Evolutionary conservation across 2,113 vertebrate species (phyloP), one percentile per base, ranked within the genome.

Genomic region (Leptodactylus fuscus): DNA sequence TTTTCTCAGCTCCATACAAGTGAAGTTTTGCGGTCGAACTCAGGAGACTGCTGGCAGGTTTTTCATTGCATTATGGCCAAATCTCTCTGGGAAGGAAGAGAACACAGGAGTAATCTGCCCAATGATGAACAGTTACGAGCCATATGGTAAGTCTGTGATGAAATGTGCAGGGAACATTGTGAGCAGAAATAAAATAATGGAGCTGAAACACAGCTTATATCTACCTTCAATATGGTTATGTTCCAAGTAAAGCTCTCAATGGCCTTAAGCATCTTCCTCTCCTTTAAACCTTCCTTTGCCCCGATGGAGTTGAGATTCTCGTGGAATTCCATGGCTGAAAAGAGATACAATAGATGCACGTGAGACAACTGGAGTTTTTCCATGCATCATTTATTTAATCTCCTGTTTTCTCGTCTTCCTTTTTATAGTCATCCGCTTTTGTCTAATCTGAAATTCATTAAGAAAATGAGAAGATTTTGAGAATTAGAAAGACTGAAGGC

Each of bases 171-270:
- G 12, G 44, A 65, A 70, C 53, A 79, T 67, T 58, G 49, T 24
- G 36, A 75, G 38, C 38, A 5, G 10, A 83, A 79, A 22, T 85
- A 81, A 48, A 79, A 85, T 76, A 74, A 58, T 24, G 18, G 44
- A 34, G 8, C 41, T 51, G 29, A 15, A 77, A 60, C 46, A 5
- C 48, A 78, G 79, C 53, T 60, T 88, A 85, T 3, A 74, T 81
- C 88, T 94, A 99, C 98, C 97, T 99, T 99, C 78, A 99, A 90
- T 87, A 99, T 97, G 65, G 98, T 99, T 88, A 99, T 98, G 88
- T 99, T 99, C 98, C 98, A 99, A 0, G 98, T 98, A 88, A 99
- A 99, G 92, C 95, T 98, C 94, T 99, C 98, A 88, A 98, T 93
- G 0, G 96, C 97, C 89, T 99, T 99, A 60, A 97, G 95, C 48